Percentiles rank a stretch among this genome's conserved stretches.
These are phyloP conservation scores for Eilema sororculum DNA, from an alignment of 2,888 invertebrate species.

Conservation along the genomic window DNA sequence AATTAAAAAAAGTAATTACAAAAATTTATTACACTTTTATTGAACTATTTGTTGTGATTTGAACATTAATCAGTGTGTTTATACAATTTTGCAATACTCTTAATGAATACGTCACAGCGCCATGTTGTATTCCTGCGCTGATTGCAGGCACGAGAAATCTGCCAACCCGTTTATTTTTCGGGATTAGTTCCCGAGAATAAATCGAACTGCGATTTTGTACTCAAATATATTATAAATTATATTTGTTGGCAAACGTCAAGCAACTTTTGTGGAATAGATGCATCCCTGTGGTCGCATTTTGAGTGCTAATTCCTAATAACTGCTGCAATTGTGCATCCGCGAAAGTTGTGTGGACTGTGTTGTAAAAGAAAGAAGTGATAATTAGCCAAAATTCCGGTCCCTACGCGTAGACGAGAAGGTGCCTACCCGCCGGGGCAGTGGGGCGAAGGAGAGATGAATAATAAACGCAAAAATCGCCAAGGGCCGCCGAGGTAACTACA, in stretches of 20 bases:
- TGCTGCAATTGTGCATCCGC: slow-evolving; percentile 87
- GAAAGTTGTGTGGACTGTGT: slow-evolving; percentile 88
- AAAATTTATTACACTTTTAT: slow-evolving; percentile 72
- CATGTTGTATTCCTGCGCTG: slow-evolving; percentile 88
- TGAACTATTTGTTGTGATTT: slow-evolving; percentile 59
- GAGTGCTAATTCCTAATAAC: slow-evolving; percentile 84
- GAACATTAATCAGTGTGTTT: slow-evolving; percentile 60
- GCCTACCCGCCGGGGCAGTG: slow-evolving; percentile 91
- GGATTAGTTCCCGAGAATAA: slow-evolving; percentile 85
- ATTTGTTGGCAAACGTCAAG: slow-evolving; percentile 85
- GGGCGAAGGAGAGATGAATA: slow-evolving; percentile 90
- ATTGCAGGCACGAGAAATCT: slow-evolving; percentile 87
- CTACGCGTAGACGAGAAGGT: slow-evolving; percentile 93
- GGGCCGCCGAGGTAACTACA: slow-evolving; percentile 90
- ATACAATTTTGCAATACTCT: slow-evolving; percentile 80
- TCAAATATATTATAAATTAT: slow-evolving; percentile 85
- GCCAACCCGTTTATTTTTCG: slow-evolving; percentile 87
- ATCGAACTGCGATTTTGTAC: slow-evolving; percentile 86
- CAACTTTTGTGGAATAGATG: slow-evolving; percentile 83
- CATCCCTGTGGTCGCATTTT: slow-evolving; percentile 83
- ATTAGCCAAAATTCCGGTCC: slow-evolving; percentile 94
- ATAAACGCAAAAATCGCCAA: slow-evolving; percentile 94
- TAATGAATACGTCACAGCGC: slow-evolving; percentile 86
- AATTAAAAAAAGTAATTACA: slow-evolving; percentile 61
- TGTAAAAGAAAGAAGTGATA: slow-evolving; percentile 86